A percentile compares a stretch with the other conserved stretches of the same genome.
Conservation (phyloP, 2,113 vertebrate species). For the Oreochromis spilurus region DNA sequence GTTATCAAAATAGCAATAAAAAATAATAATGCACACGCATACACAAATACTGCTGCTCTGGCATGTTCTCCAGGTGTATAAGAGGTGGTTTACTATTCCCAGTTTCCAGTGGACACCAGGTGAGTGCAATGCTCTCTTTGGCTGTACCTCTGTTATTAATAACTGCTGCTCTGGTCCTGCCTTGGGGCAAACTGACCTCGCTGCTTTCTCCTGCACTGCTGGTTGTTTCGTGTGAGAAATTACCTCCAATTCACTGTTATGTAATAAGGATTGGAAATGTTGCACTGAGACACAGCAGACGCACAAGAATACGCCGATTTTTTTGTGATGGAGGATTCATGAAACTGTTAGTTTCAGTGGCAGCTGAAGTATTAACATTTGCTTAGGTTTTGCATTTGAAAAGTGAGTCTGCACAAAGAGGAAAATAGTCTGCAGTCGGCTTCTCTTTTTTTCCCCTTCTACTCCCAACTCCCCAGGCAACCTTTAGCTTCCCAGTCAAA, state of each 20-base stretch:
- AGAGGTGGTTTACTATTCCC: constrained; percentile 6
- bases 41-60: constrained; percentile 3
- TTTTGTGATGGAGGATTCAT: not conserved
- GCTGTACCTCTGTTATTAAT: constrained; percentile 58
- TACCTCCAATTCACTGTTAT: constrained; percentile 25
- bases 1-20: not conserved
- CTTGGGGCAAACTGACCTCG: constrained; percentile 52
- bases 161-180: constrained; percentile 50
- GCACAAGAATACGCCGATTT: not conserved
- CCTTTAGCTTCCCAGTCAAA: constrained; percentile 17
- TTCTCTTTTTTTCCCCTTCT: not conserved
- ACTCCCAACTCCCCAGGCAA: constrained; percentile 14
- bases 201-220: constrained; percentile 24
- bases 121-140: not conserved
- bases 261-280: not conserved
- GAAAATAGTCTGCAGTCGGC: not conserved
- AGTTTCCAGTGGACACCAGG: constrained; percentile 20
- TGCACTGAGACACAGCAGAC: not conserved
- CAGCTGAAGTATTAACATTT: not conserved
- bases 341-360: not conserved
- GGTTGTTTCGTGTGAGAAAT: constrained; percentile 27
- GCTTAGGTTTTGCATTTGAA: not conserved
- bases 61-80: constrained; percentile 39
- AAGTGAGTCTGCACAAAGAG: not conserved
- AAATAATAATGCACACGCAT: not conserved